Evolutionary conservation across 2,888 invertebrate species (phyloP), one percentile per base, ranked within the genome.

Genomic region (Sussaba pulchella): DNA sequence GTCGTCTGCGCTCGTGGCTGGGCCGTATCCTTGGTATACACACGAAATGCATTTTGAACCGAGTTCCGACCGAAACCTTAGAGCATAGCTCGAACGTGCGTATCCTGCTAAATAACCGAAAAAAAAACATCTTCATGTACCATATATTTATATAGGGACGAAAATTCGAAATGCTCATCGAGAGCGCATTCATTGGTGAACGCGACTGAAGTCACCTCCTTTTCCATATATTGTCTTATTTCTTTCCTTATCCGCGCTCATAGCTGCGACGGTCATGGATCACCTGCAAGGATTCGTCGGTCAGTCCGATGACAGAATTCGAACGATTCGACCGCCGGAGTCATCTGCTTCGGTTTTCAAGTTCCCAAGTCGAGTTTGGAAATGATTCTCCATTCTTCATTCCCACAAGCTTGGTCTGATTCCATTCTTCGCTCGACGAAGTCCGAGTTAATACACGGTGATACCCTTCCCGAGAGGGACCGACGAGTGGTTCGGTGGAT

Each of bases 91-190:
- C 31, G 17, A 36, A 57, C 61, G 61, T 61, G 61, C 61, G 41
- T 41, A 52, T 36, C 57, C 41, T 45, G n/a, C 45, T 14, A 52
- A 76, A 67, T 61, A 74, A 69, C 31, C 31, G 6, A 31, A 31
- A 31, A 31, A 31, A 31, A 45, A 69, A 24, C 47, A 74, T n/a
- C n/a, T n/a, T n/a, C n/a, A n/a, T n/a, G 52, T 66, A 78, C 54
- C 59, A 50, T 43, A 71, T n/a, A n/a, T n/a, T n/a, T n/a, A n/a
- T n/a, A n/a, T n/a, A n/a, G n/a, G n/a, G n/a, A n/a, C n/a, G n/a
- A n/a, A 82, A 82, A 85, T 87, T 88, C 83, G 74, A 79, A 85
- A 89, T 86, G 87, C 87, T 83, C 82, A 80, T 82, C 86, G 83
- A 88, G 88, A 87, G 17, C 57, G 17, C 36, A 41, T 39, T 12